Percentiles rank a stretch among this genome's conserved stretches.
phyloP scores from a whole-genome alignment of 2,888 invertebrate genomes.

The Leucoma salicis region DNA sequence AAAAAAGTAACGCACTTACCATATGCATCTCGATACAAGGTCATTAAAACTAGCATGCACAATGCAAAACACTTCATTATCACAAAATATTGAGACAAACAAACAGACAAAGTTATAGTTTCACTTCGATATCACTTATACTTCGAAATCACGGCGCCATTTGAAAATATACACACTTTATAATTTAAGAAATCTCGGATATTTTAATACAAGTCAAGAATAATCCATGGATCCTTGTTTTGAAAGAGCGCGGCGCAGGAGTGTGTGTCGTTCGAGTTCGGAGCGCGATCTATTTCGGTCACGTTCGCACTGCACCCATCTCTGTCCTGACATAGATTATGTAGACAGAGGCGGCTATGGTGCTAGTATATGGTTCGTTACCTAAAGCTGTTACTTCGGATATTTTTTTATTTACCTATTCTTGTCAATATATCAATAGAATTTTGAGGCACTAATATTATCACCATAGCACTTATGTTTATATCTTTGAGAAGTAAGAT shows the following conservation, averaged over 20 bases:
- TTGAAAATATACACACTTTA: constrained; percentile 14
- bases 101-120: constrained; percentile 11
- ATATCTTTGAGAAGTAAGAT: no score
- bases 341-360: constrained; percentile 16
- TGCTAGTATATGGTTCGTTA: no score
- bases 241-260: constrained; percentile 51
- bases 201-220: constrained; percentile 19
- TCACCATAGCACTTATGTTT: no score
- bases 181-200: constrained; percentile 5
- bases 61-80: constrained; percentile 41
- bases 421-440: no score
- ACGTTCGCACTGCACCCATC: constrained; percentile 55
- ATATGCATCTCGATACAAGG: constrained; percentile 35
- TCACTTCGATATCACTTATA: constrained; percentile 11
- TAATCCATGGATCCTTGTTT: constrained; percentile 49
- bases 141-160: constrained; percentile 31
- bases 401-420: no score
- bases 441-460: no score
- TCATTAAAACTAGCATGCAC: constrained; percentile 35
- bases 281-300: constrained; percentile 71
- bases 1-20: constrained; percentile 32
- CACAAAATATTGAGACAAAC: constrained; percentile 28
- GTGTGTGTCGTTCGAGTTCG: constrained; percentile 54
- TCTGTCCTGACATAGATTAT: constrained; percentile 64
- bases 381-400: no score